Percentiles rank a stretch among this genome's conserved stretches.
Conservation (phyloP, 1,140 invertebrate species). For the Augochlora pura region DNA sequence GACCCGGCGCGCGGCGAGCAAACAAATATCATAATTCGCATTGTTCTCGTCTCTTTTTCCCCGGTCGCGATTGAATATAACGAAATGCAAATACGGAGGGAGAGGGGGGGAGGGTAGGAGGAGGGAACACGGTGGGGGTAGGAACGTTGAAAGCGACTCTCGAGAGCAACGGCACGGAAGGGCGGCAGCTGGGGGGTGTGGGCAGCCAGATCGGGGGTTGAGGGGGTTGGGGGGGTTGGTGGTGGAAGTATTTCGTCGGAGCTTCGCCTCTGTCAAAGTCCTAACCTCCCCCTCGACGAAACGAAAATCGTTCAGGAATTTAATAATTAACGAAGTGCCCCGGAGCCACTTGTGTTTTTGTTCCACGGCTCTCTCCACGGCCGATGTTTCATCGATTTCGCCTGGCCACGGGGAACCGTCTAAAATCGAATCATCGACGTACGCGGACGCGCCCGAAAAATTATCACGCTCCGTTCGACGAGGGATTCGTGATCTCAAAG, state of each 20-base stretch:
- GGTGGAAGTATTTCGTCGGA: conserved; percentile 24
- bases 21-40: conserved; percentile 80
- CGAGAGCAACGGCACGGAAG: background rate
- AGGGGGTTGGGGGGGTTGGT: no score
- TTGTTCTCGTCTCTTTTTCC: conserved; percentile 77
- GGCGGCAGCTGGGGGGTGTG: no score
- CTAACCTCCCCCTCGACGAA: conserved; percentile 19
- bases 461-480: background rate
- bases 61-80: conserved; percentile 78
- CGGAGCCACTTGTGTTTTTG: conserved; percentile 29
- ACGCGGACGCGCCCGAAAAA: background rate
- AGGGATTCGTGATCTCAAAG: no score
- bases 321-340: conserved; percentile 46
- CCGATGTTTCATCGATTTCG: background rate
- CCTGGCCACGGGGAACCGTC: background rate
- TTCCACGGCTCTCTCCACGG: no score
- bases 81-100: conserved; percentile 78
- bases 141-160: conserved; percentile 61
- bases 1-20: conserved; percentile 70
- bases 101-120: no score
- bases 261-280: conserved; percentile 28
- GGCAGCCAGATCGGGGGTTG: no score
- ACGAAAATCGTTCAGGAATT: conserved; percentile 48
- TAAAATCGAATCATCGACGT: no score
- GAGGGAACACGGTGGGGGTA: conserved; percentile 70